Conservation (phyloP, 2,888 invertebrate genomes). For the Parnassius apollo region DNA sequence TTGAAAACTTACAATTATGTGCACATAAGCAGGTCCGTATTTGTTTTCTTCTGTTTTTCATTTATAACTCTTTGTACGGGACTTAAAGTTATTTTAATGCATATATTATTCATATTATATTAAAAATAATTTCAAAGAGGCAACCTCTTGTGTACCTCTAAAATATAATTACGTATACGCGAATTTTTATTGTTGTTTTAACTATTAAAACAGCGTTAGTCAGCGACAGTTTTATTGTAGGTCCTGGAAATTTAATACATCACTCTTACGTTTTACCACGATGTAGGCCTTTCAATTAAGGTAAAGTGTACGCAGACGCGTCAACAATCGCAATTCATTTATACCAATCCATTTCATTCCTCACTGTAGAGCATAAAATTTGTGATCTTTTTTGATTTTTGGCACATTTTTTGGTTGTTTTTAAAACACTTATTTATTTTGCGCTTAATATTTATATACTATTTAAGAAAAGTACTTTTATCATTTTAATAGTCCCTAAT, state of each 20-base stretch:
- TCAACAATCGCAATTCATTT: slow-evolving; percentile 2
- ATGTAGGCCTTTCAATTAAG: slow-evolving; percentile 14
- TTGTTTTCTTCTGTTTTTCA: too few species aligned
- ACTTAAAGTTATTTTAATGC: too few species aligned
- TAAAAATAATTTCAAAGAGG: not conserved
- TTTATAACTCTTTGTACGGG: too few species aligned
- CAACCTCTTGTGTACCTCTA: not conserved
- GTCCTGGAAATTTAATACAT: slow-evolving; percentile 17
- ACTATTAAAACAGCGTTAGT: not conserved
- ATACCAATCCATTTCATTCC: slow-evolving; percentile 4
- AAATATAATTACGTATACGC: not conserved
- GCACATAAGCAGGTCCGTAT: too few species aligned
- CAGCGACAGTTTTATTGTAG: slow-evolving; percentile 21
- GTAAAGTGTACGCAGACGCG: slow-evolving; percentile 5
- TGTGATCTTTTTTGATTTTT: slow-evolving; percentile 23
- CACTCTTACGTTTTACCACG: slow-evolving; percentile 1
- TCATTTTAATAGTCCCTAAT: slow-evolving; percentile 47
- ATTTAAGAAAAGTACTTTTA: slow-evolving; percentile 40
- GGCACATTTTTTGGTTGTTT: slow-evolving; percentile 27
- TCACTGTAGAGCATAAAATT: not conserved
- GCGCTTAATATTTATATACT: slow-evolving; percentile 14
- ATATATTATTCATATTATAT: too few species aligned
- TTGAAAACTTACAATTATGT: too few species aligned
- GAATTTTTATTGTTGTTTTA: not conserved
- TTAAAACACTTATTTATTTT: slow-evolving; percentile 12